These are phyloP conservation scores for Porites lobata DNA, from an alignment of 92 coral and sea anemone genomes.

Conservation along the genomic window DNA sequence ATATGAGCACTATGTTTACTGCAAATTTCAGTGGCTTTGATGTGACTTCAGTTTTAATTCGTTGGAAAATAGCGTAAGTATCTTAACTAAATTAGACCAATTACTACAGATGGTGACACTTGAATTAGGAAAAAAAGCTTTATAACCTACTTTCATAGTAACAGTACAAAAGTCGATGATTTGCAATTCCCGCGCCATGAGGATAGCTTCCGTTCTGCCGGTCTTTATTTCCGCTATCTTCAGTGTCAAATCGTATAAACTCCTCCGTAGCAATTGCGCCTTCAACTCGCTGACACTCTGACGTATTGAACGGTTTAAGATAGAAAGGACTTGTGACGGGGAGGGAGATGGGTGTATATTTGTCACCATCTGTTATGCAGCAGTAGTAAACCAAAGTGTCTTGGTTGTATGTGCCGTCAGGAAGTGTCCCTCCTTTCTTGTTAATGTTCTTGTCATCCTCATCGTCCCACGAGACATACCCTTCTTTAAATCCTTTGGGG, in stretches of 20 bases:
- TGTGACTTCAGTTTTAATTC: too few relatives aligned
- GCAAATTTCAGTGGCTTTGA: too few relatives aligned
- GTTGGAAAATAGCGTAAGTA: too few relatives aligned
- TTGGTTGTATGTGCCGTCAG: conserved; percentile 53
- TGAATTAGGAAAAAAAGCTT: too few relatives aligned
- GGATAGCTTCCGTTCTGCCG: conserved; percentile 26
- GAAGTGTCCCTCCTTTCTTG: conserved; percentile 51
- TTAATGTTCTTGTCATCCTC: conserved; percentile 40
- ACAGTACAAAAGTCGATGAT: conserved; percentile 29
- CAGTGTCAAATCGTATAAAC: conserved; percentile 58
- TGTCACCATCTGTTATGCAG: conserved; percentile 55
- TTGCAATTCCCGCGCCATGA: conserved; percentile 22
- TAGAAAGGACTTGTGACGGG: conserved; percentile 63
- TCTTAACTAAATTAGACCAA: too few relatives aligned
- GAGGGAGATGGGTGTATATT: conserved; percentile 41
- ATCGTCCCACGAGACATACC: conserved; percentile 62
- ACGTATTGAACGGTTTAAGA: conserved; percentile 33
- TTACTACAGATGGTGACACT: too few relatives aligned
- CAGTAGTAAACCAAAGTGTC: conserved; percentile 54
- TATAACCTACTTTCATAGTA: conserved; percentile 39
- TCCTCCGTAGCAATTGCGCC: conserved; percentile 61
- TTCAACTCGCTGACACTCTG: conserved; percentile 64
- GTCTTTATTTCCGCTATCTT: conserved; percentile 42
- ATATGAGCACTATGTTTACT: too few relatives aligned
- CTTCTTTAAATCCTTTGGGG: conserved; percentile 45